Evolutionary conservation across 1,140 invertebrate species (phyloP).

Genomic region (Ceratina calcarata): DNA sequence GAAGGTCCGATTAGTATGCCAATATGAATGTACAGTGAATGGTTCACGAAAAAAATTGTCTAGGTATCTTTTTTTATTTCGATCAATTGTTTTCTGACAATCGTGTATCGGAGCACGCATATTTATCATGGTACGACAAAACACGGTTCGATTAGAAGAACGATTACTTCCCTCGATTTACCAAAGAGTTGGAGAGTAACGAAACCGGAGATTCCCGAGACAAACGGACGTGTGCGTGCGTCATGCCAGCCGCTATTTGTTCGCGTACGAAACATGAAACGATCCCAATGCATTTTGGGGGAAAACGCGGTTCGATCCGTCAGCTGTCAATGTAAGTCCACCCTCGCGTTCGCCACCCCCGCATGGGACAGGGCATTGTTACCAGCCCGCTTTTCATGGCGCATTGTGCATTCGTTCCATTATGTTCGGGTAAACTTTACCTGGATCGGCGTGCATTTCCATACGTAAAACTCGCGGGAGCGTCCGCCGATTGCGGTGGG

Average conservation of each 20-base stretch:
- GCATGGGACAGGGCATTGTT: constrained; percentile 57
- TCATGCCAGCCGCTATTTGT: constrained; percentile 43
- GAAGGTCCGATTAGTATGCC: no score
- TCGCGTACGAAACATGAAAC: constrained; percentile 35
- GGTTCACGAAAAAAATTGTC: no score
- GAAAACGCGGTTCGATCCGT: constrained; percentile 58
- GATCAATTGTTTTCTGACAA: no score
- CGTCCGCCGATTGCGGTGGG: constrained; percentile 11
- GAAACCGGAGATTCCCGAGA: constrained; percentile 38
- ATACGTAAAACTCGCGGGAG: constrained; percentile 16
- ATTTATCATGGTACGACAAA: neutral
- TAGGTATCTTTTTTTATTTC: no score
- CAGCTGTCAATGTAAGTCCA: constrained; percentile 70
- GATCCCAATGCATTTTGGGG: constrained; percentile 43
- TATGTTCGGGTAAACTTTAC: constrained; percentile 36
- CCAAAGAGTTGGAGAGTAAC: constrained; percentile 5
- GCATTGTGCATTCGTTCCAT: constrained; percentile 46
- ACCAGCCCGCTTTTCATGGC: neutral
- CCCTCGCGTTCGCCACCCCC: constrained; percentile 60
- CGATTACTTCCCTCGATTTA: neutral
- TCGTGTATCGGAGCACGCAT: neutral
- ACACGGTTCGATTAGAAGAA: neutral
- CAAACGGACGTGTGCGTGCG: constrained; percentile 48
- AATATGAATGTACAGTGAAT: no score
- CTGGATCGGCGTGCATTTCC: constrained; percentile 34